phyloP scores from a whole-genome alignment of 2,113 vertebrate species.

The Raja brachyura region DNA sequence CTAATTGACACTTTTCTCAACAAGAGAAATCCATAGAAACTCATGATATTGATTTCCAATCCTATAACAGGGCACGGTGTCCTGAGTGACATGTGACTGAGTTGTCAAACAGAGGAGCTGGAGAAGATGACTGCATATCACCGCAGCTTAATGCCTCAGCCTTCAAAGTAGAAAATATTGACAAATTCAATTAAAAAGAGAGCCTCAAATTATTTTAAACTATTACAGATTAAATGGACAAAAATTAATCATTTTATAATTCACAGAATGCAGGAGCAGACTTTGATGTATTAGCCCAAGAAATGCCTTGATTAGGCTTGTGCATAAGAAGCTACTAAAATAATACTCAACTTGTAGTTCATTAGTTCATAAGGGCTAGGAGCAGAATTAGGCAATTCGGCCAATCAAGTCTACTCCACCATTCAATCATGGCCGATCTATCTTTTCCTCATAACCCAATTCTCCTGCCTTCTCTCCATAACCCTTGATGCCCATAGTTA shows the following conservation, averaged over 20 bases:
- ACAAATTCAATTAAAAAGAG: neutral
- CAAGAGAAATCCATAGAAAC: neutral
- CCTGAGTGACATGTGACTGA: neutral
- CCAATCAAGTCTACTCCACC: too few relatives aligned
- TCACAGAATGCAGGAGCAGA: neutral
- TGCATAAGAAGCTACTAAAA: neutral
- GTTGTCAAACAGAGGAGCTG: neutral
- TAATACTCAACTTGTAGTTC: neutral
- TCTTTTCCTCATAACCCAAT: too few relatives aligned
- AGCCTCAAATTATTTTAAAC: neutral
- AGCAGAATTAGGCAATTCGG: too few relatives aligned
- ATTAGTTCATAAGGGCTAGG: too few relatives aligned
- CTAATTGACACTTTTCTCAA: neutral
- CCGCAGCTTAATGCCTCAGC: neutral
- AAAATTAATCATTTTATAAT: neutral
- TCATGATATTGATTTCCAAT: neutral
- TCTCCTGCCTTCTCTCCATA: too few relatives aligned
- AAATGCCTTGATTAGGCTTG: neutral
- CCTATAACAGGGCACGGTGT: neutral
- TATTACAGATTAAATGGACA: neutral
- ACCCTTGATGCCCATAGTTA: too few relatives aligned
- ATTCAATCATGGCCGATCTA: too few relatives aligned
- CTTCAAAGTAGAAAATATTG: neutral
- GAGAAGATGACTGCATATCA: neutral
- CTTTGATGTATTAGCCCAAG: neutral